Conservation (phyloP, 2,113 vertebrate species). For the Ailurus styani region DNA sequence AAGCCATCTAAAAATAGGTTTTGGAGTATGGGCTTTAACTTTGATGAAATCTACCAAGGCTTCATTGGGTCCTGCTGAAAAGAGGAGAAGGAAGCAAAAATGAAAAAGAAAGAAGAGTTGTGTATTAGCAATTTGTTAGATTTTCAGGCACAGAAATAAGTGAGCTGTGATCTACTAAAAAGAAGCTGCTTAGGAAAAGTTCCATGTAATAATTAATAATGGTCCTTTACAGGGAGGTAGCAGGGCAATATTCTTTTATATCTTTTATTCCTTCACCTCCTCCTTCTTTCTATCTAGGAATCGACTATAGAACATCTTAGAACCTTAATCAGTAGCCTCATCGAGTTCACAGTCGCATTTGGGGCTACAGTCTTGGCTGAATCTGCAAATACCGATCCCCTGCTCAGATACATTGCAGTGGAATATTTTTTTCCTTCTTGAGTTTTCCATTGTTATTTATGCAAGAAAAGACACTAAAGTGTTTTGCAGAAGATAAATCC, state of each 20-base stretch:
- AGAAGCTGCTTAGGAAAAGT: neutral
- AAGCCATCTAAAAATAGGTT: neutral
- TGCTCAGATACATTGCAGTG: neutral
- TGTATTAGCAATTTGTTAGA: neutral
- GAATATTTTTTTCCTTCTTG: neutral
- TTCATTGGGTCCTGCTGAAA: neutral
- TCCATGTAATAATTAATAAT: neutral
- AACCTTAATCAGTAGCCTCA: neutral
- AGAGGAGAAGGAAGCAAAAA: neutral
- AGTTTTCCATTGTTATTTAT: slow-evolving; percentile 44
- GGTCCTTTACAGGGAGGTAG: neutral
- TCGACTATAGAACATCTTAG: neutral
- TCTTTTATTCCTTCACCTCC: neutral
- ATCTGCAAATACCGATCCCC: neutral
- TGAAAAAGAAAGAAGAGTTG: neutral
- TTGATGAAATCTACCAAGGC: neutral
- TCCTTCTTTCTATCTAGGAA: neutral
- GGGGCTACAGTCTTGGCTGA: too few relatives aligned
- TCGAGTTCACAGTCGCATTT: neutral
- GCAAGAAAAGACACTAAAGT: slow-evolving; percentile 51
- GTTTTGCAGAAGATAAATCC: slow-evolving; percentile 55
- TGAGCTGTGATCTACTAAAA: neutral
- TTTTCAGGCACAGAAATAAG: neutral
- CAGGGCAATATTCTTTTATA: neutral
- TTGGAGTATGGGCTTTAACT: neutral